Evolutionary conservation across 2,797 vertebrate species (phyloP).

Genomic region (Pseudochirops cupreus): DNA sequence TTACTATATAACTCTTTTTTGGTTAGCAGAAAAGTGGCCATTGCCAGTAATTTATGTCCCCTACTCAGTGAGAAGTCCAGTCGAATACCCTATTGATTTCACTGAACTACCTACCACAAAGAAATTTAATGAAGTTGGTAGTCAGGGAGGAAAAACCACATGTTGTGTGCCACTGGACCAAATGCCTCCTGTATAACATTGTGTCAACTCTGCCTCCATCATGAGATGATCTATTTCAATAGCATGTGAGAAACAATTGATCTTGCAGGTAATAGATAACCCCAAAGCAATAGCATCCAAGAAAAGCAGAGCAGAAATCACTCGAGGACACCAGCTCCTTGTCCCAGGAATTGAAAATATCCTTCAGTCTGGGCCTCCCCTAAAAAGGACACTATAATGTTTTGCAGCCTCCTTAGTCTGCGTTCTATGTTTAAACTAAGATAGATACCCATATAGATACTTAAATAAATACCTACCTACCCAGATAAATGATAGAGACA

Average conservation of each 20-base stretch:
- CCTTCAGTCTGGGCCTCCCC: background rate
- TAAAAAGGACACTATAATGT: background rate
- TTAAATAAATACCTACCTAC: background rate
- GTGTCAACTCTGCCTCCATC: conserved; percentile 35
- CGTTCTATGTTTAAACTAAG: conserved; percentile 29
- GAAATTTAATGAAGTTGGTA: conserved; percentile 60
- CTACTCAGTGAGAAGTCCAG: conserved; percentile 40
- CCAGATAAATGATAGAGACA: background rate
- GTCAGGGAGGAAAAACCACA: conserved; percentile 38
- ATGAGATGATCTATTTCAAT: conserved; percentile 60
- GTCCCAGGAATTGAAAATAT: conserved; percentile 44
- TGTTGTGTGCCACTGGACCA: conserved; percentile 33
- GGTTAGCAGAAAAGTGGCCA: background rate
- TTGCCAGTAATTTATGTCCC: conserved; percentile 9
- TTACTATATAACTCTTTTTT: background rate
- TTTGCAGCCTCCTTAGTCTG: conserved; percentile 42
- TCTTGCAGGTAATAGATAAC: conserved; percentile 63
- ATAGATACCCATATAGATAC: background rate
- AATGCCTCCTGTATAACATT: conserved; percentile 12
- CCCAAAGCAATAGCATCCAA: conserved; percentile 56
- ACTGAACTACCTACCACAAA: conserved; percentile 2
- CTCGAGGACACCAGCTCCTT: conserved; percentile 1
- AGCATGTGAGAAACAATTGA: conserved; percentile 51
- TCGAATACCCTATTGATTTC: conserved; percentile 47
- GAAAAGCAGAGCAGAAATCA: conserved; percentile 66